Percentiles rank a stretch among this genome's conserved stretches.
Evolutionary conservation across 37 sponge, comb jelly and placozoan species (phyloP).

Genomic region (Eunapius fragilis): DNA sequence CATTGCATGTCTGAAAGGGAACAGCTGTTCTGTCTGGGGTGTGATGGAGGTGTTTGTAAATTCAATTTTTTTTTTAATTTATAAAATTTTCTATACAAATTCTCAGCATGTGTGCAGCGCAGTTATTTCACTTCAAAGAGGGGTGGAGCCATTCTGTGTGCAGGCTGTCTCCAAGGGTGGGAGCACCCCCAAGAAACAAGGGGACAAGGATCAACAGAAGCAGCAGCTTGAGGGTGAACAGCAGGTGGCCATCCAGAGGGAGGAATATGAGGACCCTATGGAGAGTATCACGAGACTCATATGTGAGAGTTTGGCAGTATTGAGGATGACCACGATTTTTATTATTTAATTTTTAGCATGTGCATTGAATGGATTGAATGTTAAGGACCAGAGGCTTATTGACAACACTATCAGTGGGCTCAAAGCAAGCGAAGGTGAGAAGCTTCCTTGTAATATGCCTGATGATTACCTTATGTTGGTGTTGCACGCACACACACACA

Average conservation of each 20-base stretch:
- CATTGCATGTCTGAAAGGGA: neutral
- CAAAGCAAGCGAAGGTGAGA: neutral
- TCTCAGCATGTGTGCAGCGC: neutral
- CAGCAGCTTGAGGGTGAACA: neutral
- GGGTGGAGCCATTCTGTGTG: neutral
- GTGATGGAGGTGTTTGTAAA: neutral
- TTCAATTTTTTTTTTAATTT: neutral
- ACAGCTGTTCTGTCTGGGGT: neutral
- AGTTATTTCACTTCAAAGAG: neutral
- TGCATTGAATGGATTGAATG: neutral
- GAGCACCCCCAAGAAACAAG: neutral
- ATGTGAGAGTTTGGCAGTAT: neutral
- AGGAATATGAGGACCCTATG: neutral
- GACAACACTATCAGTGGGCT: slow-evolving; percentile 8
- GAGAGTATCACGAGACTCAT: neutral
- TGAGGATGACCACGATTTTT: neutral
- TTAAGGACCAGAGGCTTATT: slow-evolving; percentile 1
- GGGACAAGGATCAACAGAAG: neutral
- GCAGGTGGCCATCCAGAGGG: neutral
- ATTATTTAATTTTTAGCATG: neutral
- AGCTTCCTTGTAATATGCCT: neutral
- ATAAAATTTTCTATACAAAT: neutral
- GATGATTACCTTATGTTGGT: neutral
- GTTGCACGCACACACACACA: neutral
- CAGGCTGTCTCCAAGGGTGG: neutral